Base-by-base conservation (phyloP, 2,113 vertebrate species). In the Dunckerocampus dactyliophorus region DNA sequence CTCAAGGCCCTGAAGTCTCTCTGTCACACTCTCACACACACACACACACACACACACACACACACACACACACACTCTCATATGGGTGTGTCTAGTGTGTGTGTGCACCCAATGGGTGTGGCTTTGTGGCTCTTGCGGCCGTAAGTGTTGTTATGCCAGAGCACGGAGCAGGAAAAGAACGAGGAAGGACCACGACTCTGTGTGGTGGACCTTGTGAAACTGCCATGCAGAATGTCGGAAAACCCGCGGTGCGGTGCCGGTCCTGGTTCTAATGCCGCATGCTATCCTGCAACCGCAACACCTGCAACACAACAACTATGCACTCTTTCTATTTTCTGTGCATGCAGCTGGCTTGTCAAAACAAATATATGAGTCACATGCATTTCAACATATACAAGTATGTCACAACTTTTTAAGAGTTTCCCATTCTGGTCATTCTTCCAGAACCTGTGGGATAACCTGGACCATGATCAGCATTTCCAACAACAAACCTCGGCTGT, bases 41-140 rank as follows among this genome's bases (percentile, higher is more conserved):
- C 34, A 14, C 39, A n/a, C 21, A 55, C 53, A 55, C n/a, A 14
- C 34, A 14, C 39, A n/a, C 21, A 55, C 53, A 55, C n/a, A 14
- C 34, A 14, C 39, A n/a, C n/a, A n/a, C 21, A 55, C 53, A 55
- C n/a, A 14, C 34, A 14, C 39, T 43, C 39, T 14, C 39, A 43
- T 43, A 34, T 67, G 65, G 65, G 19, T 72, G 63, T 47, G 54
- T 78, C 66, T 68, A 17, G 65, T 61, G 72, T 17, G 64, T 72
- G 64, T 79, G 67, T 77, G n/a, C 12, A 16, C 21, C 60, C 31
- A 0, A 46, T 49, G 75, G 75, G 70, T 73, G 77, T 84, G 81
- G 74, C 69, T 64, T 11, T 75, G 77, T 59, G 73, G 69, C 62
- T 81, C 62, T 37, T 69, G 72, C 47, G 79, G 79, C 60, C 50